Evolutionary conservation across 2,797 vertebrate genomes (phyloP).

Genomic region (Tolypeutes matacus): DNA sequence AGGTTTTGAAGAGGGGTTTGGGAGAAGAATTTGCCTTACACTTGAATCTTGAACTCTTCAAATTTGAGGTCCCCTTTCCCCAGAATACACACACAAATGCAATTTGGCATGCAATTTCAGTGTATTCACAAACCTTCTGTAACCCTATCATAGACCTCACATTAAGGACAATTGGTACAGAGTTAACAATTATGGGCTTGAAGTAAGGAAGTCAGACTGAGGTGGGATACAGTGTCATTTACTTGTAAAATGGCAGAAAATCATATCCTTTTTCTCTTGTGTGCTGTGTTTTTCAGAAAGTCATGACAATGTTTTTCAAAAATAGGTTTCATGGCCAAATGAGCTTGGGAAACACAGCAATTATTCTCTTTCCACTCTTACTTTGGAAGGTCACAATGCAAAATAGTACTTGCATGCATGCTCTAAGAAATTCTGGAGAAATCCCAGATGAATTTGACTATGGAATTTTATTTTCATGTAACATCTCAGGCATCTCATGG

Average conservation of each 20-base stretch:
- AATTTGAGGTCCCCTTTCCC: background rate
- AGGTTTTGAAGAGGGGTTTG: background rate
- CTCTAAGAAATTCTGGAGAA: slow-evolving; percentile 24
- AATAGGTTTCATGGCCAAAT: background rate
- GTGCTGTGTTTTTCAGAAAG: slow-evolving; percentile 4
- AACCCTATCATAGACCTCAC: background rate
- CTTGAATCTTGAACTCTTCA: background rate
- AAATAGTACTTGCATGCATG: background rate
- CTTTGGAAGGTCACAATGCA: slow-evolving; percentile 41
- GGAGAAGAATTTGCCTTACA: slow-evolving; percentile 37
- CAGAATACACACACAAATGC: background rate
- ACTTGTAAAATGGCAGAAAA: background rate
- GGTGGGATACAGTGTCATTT: background rate
- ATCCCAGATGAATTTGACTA: background rate
- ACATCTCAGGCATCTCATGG: background rate
- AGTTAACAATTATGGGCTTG: background rate
- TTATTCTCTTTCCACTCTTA: background rate
- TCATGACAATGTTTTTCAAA: background rate
- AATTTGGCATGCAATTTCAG: background rate
- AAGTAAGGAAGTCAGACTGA: background rate
- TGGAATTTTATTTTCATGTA: background rate
- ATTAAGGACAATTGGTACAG: background rate
- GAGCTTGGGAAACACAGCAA: background rate
- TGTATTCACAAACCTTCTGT: background rate
- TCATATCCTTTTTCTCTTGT: background rate